Base-by-base conservation (phyloP, 2,797 vertebrate genomes). In the Chaetodon trifasciatus region DNA sequence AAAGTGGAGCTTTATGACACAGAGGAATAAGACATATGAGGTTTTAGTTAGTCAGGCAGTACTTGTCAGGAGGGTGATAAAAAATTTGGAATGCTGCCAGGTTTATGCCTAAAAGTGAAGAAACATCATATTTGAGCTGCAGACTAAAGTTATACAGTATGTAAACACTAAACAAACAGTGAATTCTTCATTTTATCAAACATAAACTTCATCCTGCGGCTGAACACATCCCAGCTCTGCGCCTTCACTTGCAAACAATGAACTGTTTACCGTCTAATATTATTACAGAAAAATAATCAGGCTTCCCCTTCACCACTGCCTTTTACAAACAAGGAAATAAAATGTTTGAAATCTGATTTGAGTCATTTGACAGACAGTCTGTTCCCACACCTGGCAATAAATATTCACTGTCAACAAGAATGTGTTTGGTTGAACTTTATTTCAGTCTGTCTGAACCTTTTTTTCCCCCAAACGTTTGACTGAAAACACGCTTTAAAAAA, bases 321-420 rank as follows among this genome's bases (percentile, higher is more conserved):
- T 52, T 37, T 63, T 44, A 79, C 67, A 85, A 85, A 84, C 78
- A 89, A 70, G 56, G 78, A 79, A 87, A 84, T 57, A 66, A 65
- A 55, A 63, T 81, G 71, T 82, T 82, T 86, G 24, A 60, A 84
- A 79, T 78, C 39, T 13, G 60, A 79, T 78, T 76, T 74, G 19
- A 42, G 65, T 23, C 15, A 24, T 70, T 78, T 70, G 16, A 74
- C 44, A 32, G 63, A 61, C 65, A n/a, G 46, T 39, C 56, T 61
- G 70, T 49, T 72, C 49, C 40, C 55, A 81, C 70, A 78, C 70
- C 44, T 58, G 50, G 28, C n/a, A 74, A 57, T 32, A 32, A 32
- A 32, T 46, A 65, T 39, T 49, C 32, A 62, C 28, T 52, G n/a
- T 81, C 44, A 71, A 81, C 72, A 81, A 69, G n/a, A 75, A 67